phyloP scores from a whole-genome alignment of 2,888 invertebrate genomes.

The Eutolmus rufibarbis region DNA sequence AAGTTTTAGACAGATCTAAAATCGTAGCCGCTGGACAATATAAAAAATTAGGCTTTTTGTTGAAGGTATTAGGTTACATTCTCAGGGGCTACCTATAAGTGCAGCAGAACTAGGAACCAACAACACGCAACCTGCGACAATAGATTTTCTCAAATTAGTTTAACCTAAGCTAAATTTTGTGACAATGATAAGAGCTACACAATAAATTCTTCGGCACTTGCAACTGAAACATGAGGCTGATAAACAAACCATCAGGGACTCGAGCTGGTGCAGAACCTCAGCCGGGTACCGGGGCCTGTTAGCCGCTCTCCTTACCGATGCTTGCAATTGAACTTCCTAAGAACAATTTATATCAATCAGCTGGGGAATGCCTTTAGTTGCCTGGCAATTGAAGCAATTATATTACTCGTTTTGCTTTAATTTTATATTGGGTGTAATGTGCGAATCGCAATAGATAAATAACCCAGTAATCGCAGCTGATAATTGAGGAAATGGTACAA shows the following conservation, averaged over 20 bases:
- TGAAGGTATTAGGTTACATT: no score
- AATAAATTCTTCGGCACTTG: no score
- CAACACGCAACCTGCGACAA: no score
- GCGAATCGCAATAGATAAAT: background rate
- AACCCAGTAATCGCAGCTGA: background rate
- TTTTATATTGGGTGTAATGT: background rate
- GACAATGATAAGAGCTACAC: background rate
- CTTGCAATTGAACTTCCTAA: background rate
- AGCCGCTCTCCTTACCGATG: background rate
- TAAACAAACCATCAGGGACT: no score
- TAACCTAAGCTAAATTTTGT: no score
- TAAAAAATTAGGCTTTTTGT: no score
- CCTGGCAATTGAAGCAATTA: background rate
- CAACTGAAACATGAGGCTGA: no score
- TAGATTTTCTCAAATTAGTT: no score
- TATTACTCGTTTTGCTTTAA: background rate
- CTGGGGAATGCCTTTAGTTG: background rate
- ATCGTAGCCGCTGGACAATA: no score
- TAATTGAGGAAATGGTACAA: background rate
- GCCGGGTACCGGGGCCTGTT: background rate
- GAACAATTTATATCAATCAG: background rate
- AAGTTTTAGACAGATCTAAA: no score
- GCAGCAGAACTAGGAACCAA: no score
- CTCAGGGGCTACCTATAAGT: no score
- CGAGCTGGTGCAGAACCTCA: background rate